phyloP scores from a whole-genome alignment of 2,888 invertebrate species.

The Tolmerus cingulatus region DNA sequence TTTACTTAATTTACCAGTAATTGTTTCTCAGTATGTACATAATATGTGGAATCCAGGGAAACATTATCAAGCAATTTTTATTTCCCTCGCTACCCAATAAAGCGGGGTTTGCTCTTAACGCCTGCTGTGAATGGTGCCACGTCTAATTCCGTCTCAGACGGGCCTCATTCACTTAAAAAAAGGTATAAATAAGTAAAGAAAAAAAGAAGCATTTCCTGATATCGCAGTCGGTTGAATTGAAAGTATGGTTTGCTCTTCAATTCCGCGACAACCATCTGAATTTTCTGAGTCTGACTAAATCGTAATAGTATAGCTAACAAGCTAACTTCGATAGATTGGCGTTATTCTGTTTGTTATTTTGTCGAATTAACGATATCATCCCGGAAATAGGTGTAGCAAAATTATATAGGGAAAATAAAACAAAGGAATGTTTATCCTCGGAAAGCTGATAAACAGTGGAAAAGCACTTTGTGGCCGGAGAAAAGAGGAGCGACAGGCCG shows the following conservation, averaged over 20 bases:
- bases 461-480: neutral
- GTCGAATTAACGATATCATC: neutral
- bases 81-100: neutral
- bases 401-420: neutral
- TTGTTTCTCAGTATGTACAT: no score
- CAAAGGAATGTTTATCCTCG: neutral
- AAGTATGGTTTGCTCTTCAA: neutral
- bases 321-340: neutral
- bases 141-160: conserved; percentile 26
- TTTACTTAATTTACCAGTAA: no score
- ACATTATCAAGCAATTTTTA: neutral
- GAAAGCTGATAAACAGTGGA: neutral
- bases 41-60: neutral
- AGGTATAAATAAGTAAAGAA: neutral
- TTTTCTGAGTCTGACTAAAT: neutral
- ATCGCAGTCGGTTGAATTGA: neutral
- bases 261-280: neutral
- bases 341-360: neutral
- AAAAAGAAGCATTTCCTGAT: neutral
- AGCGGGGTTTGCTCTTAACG: conserved; percentile 54
- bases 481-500: neutral
- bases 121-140: conserved; percentile 52
- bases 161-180: neutral
- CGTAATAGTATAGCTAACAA: neutral
- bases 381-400: neutral